These are phyloP conservation scores for Sylvilagus floridanus DNA, from an alignment of 2,797 vertebrate genomes.

Conservation along the genomic window DNA sequence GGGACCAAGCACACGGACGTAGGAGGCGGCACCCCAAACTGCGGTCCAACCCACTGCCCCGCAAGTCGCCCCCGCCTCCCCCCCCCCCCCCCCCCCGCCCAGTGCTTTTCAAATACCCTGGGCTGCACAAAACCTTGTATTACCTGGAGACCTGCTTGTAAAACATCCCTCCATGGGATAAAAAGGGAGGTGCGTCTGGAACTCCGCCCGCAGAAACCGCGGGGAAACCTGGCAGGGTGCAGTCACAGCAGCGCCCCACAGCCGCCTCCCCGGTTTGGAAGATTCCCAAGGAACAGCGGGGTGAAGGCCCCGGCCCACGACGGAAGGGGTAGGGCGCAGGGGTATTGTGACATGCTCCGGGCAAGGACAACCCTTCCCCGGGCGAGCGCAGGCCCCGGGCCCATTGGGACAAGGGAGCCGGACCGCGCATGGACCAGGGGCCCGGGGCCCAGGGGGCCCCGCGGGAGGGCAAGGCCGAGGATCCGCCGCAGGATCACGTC, in stretches of 20 bases:
- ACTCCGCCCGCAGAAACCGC: background rate
- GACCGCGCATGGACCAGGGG: constrained; percentile 29
- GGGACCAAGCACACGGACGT: too few relatives aligned
- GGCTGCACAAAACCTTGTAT: background rate
- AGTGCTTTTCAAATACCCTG: background rate
- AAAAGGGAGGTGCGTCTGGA: background rate
- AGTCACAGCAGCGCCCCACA: too few relatives aligned
- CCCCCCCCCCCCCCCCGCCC: background rate
- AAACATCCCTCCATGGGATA: background rate
- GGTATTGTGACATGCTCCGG: constrained; percentile 76
- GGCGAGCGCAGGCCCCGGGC: background rate
- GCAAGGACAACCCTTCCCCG: constrained; percentile 38
- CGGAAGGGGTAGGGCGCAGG: background rate
- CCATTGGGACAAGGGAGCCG: constrained; percentile 57
- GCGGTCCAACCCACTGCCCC: too few relatives aligned
- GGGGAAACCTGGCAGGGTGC: background rate
- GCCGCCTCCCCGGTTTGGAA: background rate
- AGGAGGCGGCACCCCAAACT: too few relatives aligned
- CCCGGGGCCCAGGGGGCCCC: background rate
- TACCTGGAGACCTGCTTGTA: background rate
- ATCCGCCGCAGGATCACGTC: background rate
- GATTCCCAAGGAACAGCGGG: background rate
- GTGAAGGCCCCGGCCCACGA: background rate
- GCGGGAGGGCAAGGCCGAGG: background rate
- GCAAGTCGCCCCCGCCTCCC: too few relatives aligned